These are phyloP conservation scores for Diacarnus erythraeanus DNA, from an alignment of 37 sponge, comb jelly and placozoan species.

Conservation along the genomic window DNA sequence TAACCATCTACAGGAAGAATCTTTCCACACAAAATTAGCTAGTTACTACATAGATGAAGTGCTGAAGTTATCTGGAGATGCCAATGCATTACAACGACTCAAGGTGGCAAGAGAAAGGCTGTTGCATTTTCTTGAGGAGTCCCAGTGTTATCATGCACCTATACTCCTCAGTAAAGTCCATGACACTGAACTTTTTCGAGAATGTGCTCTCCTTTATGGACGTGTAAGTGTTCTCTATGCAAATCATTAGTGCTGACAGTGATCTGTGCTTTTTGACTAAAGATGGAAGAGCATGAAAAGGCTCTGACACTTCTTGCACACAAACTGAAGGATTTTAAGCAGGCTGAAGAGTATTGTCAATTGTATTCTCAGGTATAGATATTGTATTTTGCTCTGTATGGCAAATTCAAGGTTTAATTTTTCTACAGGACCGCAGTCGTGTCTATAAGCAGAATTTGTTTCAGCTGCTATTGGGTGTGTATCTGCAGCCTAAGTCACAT, in stretches of 20 bases:
- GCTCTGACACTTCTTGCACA: constrained; percentile 60
- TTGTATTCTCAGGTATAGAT: constrained; percentile 49
- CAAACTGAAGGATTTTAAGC: constrained; percentile 56
- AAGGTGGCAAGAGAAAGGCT: constrained; percentile 47
- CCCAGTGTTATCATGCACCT: constrained; percentile 55
- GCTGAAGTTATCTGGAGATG: constrained; percentile 14
- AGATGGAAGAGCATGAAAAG: constrained; percentile 86
- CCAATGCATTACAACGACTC: background rate
- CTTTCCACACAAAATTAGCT: constrained; percentile 63
- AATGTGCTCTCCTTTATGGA: constrained; percentile 79
- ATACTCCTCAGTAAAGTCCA: constrained; percentile 53
- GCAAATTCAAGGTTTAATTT: background rate
- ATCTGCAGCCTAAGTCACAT: constrained; percentile 58
- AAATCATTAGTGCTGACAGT: background rate
- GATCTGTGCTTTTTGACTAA: background rate
- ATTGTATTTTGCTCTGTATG: background rate
- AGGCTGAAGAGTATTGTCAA: constrained; percentile 62
- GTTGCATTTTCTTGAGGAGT: constrained; percentile 57
- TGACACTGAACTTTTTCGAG: constrained; percentile 66
- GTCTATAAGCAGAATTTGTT: constrained; percentile 59
- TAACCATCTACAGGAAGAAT: constrained; percentile 48
- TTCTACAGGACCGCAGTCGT: constrained; percentile 45
- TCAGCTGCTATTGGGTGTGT: constrained; percentile 64
- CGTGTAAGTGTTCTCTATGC: constrained; percentile 30
- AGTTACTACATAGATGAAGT: constrained; percentile 58